Evolutionary conservation across 2,797 vertebrate genomes (phyloP), one percentile per base, ranked within the genome.

Genomic region (Botia almorhae): DNA sequence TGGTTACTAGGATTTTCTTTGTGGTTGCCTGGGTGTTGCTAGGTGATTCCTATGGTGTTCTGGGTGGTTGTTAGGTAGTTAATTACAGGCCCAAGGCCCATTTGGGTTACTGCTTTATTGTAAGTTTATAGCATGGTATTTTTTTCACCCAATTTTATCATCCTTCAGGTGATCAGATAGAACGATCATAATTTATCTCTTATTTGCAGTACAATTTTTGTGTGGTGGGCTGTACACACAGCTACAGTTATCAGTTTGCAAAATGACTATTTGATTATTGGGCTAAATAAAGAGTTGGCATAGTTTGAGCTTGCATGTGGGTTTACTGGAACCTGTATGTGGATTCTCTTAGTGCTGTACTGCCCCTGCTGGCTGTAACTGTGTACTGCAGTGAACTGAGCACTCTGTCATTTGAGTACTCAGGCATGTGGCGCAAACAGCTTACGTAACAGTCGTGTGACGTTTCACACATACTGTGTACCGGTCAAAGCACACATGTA

Each of bases 381-480:
- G 0, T 23, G 0, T 68, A 68, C 65, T 81, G 84, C 92, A 80
- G 65, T 78, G 65, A 14, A 36, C 26, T 50, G 51, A 50, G 61
- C 83, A 29, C 75, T 80, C 82, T 85, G 86, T 83, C 83, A 84
- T 3, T 10, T 11, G 85, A 75, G 80, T 85, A 85, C 79, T 1
- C 74, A 81, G n/a, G 60, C 61, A 68, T 61, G 50, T 39, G 71
- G 73, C 84, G 92, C 88, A 91, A 92, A 92, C 91, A 90, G 86
- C 79, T 93, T 94, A 90, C 84, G 89, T 91, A 94, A 93, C 80
- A 48, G 51, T 8, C 73, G 53, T 51, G 67, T 81, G 56, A 90
- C 85, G 81, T 91, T 85, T 85, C 82, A 87, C 68, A 77, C 83
- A 85, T 76, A n/a, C 68, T 64, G 23, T 53, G 58, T 64, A 21